Evolutionary conservation across 2,888 invertebrate species (phyloP).

Genomic region (Biston stratarius): DNA sequence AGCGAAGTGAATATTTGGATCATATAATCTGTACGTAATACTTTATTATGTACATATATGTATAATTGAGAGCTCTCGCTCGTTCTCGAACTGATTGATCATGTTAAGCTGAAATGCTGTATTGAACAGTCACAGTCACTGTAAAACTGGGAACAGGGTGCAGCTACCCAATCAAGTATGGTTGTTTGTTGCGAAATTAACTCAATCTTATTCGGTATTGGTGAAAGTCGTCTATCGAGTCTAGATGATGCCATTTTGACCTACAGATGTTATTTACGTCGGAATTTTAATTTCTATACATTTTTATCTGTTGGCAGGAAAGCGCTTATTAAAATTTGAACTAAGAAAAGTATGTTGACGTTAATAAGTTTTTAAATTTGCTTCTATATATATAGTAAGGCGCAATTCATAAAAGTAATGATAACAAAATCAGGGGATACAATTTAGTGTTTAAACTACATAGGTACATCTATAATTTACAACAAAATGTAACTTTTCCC

Average conservation of each 20-base stretch:
- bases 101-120: neutral
- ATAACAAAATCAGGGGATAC: too few species aligned
- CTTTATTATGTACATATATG: too few species aligned
- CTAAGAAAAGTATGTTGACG: neutral
- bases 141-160: constrained; percentile 3
- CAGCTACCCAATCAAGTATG: constrained; percentile 37
- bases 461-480: too few species aligned
- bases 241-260: constrained; percentile 13
- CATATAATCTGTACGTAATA: too few species aligned
- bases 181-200: constrained; percentile 42
- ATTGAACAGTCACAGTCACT: constrained; percentile 1
- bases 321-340: neutral
- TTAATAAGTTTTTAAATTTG: too few species aligned
- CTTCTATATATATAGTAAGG: too few species aligned
- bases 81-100: too few species aligned
- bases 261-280: neutral
- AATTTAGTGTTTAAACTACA: too few species aligned
- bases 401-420: too few species aligned
- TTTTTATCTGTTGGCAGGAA: neutral
- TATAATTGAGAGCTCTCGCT: too few species aligned
- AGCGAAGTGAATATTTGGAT: too few species aligned
- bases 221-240: constrained; percentile 43
- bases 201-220: constrained; percentile 24
- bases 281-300: neutral
- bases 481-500: too few species aligned